Conservation (phyloP, 2,888 invertebrate genomes). For the Cosmopolites sordidus region DNA sequence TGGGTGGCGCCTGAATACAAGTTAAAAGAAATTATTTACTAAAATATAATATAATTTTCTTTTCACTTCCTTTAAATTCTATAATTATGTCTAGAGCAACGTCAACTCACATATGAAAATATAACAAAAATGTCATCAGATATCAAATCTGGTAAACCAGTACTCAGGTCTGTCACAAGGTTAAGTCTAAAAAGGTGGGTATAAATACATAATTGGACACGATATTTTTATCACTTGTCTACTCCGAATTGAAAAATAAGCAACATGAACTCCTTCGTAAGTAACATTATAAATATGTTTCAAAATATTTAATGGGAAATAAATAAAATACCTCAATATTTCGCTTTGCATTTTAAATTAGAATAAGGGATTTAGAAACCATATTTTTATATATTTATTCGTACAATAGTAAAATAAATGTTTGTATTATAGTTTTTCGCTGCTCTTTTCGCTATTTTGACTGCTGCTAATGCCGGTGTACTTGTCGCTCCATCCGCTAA, state of each 20-base stretch:
- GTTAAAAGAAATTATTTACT: no score
- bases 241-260: background rate
- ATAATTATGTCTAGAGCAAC: conserved; percentile 22
- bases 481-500: conserved; percentile 28
- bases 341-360: no score
- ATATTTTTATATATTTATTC: no score
- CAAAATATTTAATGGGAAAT: no score
- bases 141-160: no score
- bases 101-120: no score
- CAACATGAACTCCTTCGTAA: conserved; percentile 1
- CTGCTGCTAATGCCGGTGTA: conserved; percentile 29
- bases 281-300: background rate
- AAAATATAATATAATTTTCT: background rate
- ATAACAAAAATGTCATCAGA: no score
- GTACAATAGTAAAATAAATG: no score
- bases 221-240: background rate
- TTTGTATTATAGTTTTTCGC: conserved; percentile 15
- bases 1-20: no score
- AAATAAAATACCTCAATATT: no score
- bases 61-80: no score
- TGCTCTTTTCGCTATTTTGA: conserved; percentile 38
- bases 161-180: background rate
- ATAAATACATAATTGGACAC: background rate
- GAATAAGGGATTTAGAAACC: no score
- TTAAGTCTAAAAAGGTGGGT: background rate